Evolutionary conservation across 2,797 vertebrate genomes (phyloP).

Genomic region (Neomorphus geoffroyi): DNA sequence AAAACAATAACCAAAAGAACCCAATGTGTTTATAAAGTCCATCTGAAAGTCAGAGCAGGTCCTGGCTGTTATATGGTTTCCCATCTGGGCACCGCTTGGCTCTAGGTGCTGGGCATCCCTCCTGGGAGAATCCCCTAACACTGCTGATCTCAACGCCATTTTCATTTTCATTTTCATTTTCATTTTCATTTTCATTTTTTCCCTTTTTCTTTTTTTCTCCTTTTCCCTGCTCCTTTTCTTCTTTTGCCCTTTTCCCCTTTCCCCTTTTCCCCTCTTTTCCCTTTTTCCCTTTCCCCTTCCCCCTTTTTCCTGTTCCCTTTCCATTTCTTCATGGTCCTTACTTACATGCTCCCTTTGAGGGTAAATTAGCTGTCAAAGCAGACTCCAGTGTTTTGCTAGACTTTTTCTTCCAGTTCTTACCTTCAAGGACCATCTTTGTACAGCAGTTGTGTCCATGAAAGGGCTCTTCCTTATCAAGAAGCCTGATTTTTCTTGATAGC

Average conservation of each 20-base stretch:
- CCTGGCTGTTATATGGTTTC: not conserved
- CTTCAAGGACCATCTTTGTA: not conserved
- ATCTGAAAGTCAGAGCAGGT: not conserved
- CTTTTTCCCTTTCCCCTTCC: too few species aligned
- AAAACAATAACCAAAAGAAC: not conserved
- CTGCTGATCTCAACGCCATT: not conserved
- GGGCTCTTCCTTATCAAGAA: not conserved
- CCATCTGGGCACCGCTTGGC: rapidly evolving
- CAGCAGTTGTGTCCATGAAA: not conserved
- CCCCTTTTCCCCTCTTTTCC: too few species aligned
- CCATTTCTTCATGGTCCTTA: not conserved
- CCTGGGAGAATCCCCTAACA: not conserved
- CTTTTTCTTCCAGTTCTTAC: not conserved
- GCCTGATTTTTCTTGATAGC: not conserved
- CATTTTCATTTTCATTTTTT: too few species aligned
- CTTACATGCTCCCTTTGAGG: not conserved
- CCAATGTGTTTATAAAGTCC: not conserved
- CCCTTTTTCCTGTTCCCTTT: too few species aligned
- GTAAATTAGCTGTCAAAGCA: not conserved
- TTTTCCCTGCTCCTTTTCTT: too few species aligned
- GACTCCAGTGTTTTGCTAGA: not conserved
- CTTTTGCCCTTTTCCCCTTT: too few species aligned
- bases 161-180: too few species aligned
- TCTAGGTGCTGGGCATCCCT: not conserved
- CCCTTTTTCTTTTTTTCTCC: too few species aligned